Evolutionary conservation across 2,113 vertebrate species (phyloP), one percentile per base, ranked within the genome.

Genomic region (Noctilio leporinus): DNA sequence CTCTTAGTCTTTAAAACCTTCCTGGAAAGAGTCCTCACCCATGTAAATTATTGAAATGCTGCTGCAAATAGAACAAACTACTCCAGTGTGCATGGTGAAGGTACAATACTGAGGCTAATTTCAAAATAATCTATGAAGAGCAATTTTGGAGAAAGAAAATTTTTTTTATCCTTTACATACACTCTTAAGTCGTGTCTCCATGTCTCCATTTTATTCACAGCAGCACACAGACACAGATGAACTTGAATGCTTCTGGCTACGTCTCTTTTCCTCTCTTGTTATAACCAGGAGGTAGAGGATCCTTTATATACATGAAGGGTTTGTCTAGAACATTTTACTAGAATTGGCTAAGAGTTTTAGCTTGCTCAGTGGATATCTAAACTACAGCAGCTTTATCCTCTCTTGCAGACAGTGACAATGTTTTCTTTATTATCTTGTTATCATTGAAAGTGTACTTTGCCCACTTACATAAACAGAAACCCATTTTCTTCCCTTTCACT

Each of bases 341-440:
- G 88, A 93, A 20, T 55, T 93, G 96, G n/a, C n/a, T 38, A 95
- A 97, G 95, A 5, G 83, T 89, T 90, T 84, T 92, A 65, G 12
- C 45, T 95, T 53, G 6, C 76, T 91, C 87, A n/a, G n/a, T 84
- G 88, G 78, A 65, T 22, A 73, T n/a, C 16, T 91, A 49, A 95
- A 82, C 77, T 86, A 57, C 55, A 90, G 28, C 5, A 83, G 28
- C 47, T 75, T 90, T 76, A 73, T 33, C 17, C 28, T 77, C 49
- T 82, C 53, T 33, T 28, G 64, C 47, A 82, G 81, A 43, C 77
- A 28, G 72, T 64, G 51, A 75, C 57, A 65, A 69, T 51, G 47
- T 59, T 96, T 96, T 64, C 94, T 94, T 91, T 90, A 92, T 95
- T 91, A 91, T 72, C 92, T 89, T 89, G 55, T 97, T 94, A 93